phyloP scores from a whole-genome alignment of 2,888 invertebrate genomes.

The Eupithecia dodoneata region DNA sequence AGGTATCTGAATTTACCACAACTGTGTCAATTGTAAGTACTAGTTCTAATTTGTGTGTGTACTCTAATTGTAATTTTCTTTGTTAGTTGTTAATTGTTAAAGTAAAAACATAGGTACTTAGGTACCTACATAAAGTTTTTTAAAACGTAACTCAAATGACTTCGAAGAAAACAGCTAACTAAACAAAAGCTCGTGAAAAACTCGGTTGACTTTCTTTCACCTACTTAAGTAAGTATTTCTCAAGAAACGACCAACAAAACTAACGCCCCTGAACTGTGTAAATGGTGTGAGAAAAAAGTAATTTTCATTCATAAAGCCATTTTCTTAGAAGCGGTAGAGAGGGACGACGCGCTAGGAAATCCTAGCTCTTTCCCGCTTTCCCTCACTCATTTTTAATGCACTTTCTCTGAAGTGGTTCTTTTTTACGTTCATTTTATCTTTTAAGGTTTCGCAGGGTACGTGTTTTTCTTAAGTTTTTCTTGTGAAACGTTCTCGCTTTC shows the following conservation, averaged over 20 bases:
- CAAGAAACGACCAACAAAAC: conserved; percentile 65
- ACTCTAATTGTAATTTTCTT: neutral
- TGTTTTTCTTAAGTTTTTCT: conserved; percentile 61
- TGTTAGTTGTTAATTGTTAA: too few relatives aligned
- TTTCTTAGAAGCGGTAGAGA: conserved; percentile 70
- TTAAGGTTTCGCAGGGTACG: conserved; percentile 64
- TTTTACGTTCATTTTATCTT: conserved; percentile 66
- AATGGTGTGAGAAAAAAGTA: conserved; percentile 80
- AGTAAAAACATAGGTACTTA: too few relatives aligned
- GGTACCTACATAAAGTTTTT: neutral
- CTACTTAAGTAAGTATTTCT: conserved; percentile 48
- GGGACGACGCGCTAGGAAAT: conserved; percentile 50
- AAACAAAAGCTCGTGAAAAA: conserved; percentile 49
- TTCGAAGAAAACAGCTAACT: conserved; percentile 20
- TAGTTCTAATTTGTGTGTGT: neutral
- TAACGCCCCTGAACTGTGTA: conserved; percentile 73
- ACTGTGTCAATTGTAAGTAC: neutral
- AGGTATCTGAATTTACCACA: neutral
- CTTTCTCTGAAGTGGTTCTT: conserved; percentile 71
- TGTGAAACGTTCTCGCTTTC: conserved; percentile 58
- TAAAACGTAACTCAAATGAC: neutral
- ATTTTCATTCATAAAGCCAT: conserved; percentile 82
- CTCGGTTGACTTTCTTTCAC: conserved; percentile 61
- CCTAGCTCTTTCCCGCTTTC: conserved; percentile 57
- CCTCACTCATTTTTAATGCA: conserved; percentile 80